Evolutionary conservation across 2,113 vertebrate species (phyloP).

Genomic region (Grantiella picta): DNA sequence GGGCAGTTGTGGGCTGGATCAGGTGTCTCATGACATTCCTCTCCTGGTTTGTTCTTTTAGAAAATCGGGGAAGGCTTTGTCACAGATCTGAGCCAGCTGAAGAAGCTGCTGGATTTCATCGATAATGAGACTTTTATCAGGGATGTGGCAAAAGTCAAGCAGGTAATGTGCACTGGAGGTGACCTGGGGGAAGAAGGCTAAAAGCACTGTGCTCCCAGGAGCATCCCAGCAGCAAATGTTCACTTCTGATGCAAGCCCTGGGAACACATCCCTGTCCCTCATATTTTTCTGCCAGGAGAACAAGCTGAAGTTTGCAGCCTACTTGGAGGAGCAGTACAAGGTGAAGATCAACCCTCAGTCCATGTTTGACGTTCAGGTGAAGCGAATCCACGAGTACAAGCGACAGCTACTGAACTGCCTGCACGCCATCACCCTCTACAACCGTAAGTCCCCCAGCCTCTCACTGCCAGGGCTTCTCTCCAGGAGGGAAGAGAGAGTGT

Average conservation of each 20-base stretch:
- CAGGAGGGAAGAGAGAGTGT: neutral
- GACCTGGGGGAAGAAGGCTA: neutral
- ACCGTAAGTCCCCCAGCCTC: conserved; percentile 71
- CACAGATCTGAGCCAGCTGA: conserved; percentile 82
- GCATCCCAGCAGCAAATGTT: neutral
- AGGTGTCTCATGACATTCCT: neutral
- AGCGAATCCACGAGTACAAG: conserved; percentile 90
- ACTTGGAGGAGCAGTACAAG: conserved; percentile 80
- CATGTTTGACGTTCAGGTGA: conserved; percentile 88
- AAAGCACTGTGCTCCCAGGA: neutral
- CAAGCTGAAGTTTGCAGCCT: conserved; percentile 84
- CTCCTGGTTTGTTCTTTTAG: conserved; percentile 47
- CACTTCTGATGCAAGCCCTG: neutral
- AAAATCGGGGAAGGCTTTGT: conserved; percentile 85
- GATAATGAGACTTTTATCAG: conserved; percentile 80
- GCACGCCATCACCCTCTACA: conserved; percentile 84
- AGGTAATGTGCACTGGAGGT: conserved; percentile 65
- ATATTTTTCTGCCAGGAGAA: conserved; percentile 76
- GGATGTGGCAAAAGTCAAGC: conserved; percentile 86
- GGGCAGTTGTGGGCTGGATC: neutral
- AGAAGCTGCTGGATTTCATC: conserved; percentile 76
- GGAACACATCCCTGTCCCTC: neutral
- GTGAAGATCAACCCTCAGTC: conserved; percentile 83
- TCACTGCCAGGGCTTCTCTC: neutral
- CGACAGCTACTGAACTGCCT: conserved; percentile 86